Percentiles rank a stretch among this genome's conserved stretches.
Evolutionary conservation across 2,797 vertebrate genomes (phyloP).

Genomic region (Oryzias dopingdopingensis): DNA sequence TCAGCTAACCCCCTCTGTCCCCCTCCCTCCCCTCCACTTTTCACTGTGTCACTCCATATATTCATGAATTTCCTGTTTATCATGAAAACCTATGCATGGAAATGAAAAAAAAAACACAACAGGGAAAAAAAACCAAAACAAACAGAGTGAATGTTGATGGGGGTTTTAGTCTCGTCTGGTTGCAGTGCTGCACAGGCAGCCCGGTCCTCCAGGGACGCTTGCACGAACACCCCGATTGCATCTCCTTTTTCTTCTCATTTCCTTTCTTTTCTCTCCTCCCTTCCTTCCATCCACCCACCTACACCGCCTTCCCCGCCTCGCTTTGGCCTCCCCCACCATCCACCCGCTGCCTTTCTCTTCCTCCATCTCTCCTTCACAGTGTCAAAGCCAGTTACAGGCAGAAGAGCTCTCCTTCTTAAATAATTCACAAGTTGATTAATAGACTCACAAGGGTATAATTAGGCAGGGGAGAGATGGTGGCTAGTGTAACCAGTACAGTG

Average conservation of each 20-base stretch:
- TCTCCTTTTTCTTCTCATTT: slow-evolving; percentile 50
- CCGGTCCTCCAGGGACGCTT: slow-evolving; percentile 81
- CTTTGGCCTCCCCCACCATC: slow-evolving; percentile 39
- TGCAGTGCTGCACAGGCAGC: slow-evolving; percentile 54
- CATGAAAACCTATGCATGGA: slow-evolving; percentile 81
- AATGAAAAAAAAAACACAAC: slow-evolving; percentile 63
- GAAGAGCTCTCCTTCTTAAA: slow-evolving; percentile 92
- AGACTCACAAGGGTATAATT: slow-evolving; percentile 99
- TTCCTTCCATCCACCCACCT: slow-evolving; percentile 41
- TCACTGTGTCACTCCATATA: slow-evolving; percentile 77
- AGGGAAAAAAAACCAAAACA: slow-evolving; percentile 56
- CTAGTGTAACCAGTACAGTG: slow-evolving; percentile 93
- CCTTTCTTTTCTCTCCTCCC: slow-evolving; percentile 36
- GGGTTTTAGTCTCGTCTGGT: slow-evolving; percentile 72
- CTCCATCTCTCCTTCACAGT: slow-evolving; percentile 68
- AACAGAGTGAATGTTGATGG: slow-evolving; percentile 77
- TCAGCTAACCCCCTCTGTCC: slow-evolving; percentile 46
- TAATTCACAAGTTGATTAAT: slow-evolving; percentile 99
- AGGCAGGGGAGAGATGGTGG: slow-evolving; percentile 95
- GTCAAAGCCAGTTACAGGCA: slow-evolving; percentile 93
- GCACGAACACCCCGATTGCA: slow-evolving; percentile 72
- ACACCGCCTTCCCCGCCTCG: slow-evolving; percentile 26
- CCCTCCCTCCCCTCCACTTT: slow-evolving; percentile 34
- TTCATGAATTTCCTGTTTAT: slow-evolving; percentile 83
- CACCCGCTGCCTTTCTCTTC: slow-evolving; percentile 46